Percentiles rank a stretch among this genome's conserved stretches.
These are phyloP conservation scores for Unio pictorum DNA, from an alignment of 2,888 invertebrate genomes.

Conservation along the genomic window DNA sequence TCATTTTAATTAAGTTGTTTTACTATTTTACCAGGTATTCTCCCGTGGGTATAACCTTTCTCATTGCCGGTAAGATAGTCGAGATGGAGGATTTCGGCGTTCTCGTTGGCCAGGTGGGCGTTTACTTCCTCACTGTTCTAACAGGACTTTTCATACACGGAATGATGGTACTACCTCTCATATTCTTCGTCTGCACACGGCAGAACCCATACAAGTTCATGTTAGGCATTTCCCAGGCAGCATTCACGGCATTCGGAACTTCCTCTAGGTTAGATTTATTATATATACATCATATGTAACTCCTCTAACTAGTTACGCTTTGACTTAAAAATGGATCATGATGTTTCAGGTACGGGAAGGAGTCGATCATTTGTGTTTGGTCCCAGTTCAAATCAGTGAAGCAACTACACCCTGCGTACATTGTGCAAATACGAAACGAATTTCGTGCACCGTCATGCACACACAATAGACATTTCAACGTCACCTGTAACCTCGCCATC, in stretches of 20 bases:
- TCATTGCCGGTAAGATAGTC: constrained; percentile 88
- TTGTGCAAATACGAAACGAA: background rate
- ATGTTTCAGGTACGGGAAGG: too few relatives aligned
- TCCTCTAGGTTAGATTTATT: constrained; percentile 88
- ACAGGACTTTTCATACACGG: constrained; percentile 90
- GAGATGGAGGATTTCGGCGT: constrained; percentile 90
- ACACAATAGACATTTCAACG: constrained; percentile 10
- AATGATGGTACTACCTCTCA: constrained; percentile 87
- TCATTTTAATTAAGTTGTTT: too few relatives aligned
- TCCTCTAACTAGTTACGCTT: too few relatives aligned
- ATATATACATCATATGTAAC: too few relatives aligned
- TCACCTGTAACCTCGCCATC: constrained; percentile 13
- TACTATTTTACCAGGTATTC: constrained; percentile 59
- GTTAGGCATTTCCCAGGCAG: constrained; percentile 75
- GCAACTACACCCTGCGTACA: background rate
- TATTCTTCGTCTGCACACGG: constrained; percentile 78
- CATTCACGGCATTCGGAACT: constrained; percentile 96
- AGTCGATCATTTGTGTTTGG: background rate
- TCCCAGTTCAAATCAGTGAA: background rate
- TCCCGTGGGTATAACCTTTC: constrained; percentile 64
- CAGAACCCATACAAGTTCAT: constrained; percentile 67
- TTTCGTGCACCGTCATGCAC: background rate
- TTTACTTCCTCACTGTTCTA: constrained; percentile 91
- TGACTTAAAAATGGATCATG: too few relatives aligned
- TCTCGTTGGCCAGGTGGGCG: constrained; percentile 87